phyloP scores from a whole-genome alignment of 2,888 invertebrate species.

The Choristoneura rosaceana region DNA sequence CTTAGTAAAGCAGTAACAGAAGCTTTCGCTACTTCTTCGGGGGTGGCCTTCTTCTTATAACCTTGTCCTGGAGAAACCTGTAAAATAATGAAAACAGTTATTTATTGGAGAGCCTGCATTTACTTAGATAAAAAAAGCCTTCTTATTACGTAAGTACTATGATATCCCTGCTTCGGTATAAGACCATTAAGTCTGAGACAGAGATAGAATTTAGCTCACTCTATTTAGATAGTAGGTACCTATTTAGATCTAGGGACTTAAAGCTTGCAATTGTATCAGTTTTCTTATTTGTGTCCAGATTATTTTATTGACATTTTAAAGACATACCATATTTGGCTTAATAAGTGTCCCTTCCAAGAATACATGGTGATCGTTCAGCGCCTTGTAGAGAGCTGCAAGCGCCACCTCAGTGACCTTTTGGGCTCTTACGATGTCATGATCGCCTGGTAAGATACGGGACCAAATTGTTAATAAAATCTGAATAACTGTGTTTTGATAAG shows the following conservation, averaged over 20 bases:
- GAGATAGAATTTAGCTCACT: too few relatives aligned
- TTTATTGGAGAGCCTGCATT: too few relatives aligned
- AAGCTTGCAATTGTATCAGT: too few relatives aligned
- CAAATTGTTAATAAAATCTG: too few relatives aligned
- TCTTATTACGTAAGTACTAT: too few relatives aligned
- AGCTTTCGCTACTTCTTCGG: conserved; percentile 93
- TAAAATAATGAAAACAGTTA: not conserved
- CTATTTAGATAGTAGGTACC: too few relatives aligned
- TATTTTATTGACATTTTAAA: not conserved
- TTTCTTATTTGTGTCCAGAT: too few relatives aligned
- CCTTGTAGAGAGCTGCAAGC: conserved; percentile 96
- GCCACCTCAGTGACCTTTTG: conserved; percentile 97
- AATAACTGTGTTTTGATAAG: too few relatives aligned
- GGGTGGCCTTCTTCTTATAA: conserved; percentile 86
- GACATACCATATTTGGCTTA: conserved; percentile 97
- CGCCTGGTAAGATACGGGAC: conserved; percentile 62
- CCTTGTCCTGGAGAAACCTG: conserved; percentile 92
- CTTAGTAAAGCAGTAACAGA: conserved; percentile 95
- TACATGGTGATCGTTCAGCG: conserved; percentile 97
- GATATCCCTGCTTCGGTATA: too few relatives aligned
- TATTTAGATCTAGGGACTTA: too few relatives aligned
- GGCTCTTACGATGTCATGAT: conserved; percentile 94
- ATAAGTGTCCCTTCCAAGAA: conserved; percentile 97
- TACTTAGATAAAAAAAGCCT: too few relatives aligned
- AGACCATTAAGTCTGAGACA: too few relatives aligned